A percentile compares a stretch with the other conserved stretches of the same genome.
Evolutionary conservation across 2,113 vertebrate species (phyloP).

Genomic region (Anarrhichthys ocellatus): DNA sequence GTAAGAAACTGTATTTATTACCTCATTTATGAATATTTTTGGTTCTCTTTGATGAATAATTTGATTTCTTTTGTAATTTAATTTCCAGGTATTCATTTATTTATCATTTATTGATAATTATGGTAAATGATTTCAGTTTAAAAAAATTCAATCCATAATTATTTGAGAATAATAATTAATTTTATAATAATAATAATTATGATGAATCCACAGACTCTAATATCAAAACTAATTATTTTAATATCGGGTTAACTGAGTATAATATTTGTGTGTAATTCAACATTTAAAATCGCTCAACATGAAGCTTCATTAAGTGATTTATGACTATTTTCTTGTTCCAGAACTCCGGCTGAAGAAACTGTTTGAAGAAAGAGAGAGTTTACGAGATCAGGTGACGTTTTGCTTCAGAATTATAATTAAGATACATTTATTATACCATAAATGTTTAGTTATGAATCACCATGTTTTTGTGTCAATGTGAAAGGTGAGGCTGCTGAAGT

Average conservation of each 20-base stretch:
- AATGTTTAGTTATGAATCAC: neutral
- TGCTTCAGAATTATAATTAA: neutral
- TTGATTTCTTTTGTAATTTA: neutral
- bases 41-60: neutral
- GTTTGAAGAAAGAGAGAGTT: conserved; percentile 88
- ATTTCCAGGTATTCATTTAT: neutral
- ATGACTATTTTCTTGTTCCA: conserved; percentile 60
- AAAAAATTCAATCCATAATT: neutral
- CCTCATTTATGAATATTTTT: neutral
- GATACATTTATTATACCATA: neutral
- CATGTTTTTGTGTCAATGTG: neutral
- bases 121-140: neutral
- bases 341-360: conserved; percentile 90
- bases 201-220: neutral
- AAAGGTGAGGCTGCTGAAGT: conserved; percentile 89
- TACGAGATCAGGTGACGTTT: conserved; percentile 89
- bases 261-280: neutral
- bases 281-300: neutral
- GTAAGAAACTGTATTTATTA: neutral
- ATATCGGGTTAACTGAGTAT: neutral
- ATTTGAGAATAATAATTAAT: neutral
- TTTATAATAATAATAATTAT: neutral
- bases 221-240: neutral
- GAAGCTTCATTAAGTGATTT: neutral
- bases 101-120: neutral